These are phyloP conservation scores for Pseudomugil gertrudae DNA, from an alignment of 2,797 vertebrate species.

Conservation along the genomic window DNA sequence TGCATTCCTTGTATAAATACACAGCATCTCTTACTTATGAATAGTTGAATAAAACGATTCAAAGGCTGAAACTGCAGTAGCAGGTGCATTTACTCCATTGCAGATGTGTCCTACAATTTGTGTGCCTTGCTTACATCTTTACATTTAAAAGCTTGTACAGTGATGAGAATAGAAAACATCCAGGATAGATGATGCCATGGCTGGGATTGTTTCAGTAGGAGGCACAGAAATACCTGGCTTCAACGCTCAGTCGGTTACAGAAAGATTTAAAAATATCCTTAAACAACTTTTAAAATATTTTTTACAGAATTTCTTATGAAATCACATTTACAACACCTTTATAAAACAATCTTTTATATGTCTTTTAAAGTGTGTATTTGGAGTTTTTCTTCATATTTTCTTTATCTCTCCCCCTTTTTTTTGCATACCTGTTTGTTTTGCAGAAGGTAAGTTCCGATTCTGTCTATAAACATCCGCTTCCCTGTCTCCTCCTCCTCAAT, in stretches of 20 bases:
- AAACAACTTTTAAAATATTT: neutral
- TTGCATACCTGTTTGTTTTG: conserved; percentile 88
- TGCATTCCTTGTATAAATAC: neutral
- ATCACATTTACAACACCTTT: neutral
- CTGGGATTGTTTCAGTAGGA: neutral
- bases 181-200: neutral
- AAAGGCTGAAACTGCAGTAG: neutral
- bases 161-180: neutral
- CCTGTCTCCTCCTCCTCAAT: conserved; percentile 18
- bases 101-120: neutral
- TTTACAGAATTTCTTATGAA: neutral
- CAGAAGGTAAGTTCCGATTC: conserved; percentile 94
- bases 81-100: neutral
- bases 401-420: conserved; percentile 83
- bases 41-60: too few species aligned
- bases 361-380: conserved; percentile 40
- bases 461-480: conserved; percentile 47
- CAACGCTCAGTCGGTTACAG: neutral
- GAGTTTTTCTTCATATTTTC: conserved; percentile 75
- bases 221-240: neutral
- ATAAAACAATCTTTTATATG: conserved; percentile 15
- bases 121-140: neutral
- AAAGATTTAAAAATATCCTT: neutral
- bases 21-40: too few species aligned
- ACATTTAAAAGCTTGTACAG: neutral